Evolutionary conservation across 2,797 vertebrate species (phyloP).

Genomic region (Xerus rutilus): DNA sequence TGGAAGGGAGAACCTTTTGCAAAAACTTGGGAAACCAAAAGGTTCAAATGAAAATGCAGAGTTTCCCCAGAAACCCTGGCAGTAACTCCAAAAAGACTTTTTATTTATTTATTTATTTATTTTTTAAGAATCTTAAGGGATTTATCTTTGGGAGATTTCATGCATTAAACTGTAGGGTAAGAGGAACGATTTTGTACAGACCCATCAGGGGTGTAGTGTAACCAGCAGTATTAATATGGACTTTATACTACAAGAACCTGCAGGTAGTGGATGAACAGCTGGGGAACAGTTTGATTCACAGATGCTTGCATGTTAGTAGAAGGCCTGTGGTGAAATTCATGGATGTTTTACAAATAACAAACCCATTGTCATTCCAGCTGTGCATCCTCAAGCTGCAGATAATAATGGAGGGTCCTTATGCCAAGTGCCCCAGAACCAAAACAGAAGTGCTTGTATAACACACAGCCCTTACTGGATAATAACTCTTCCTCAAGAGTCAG

Average conservation of each 20-base stretch:
- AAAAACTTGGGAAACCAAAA: slow-evolving; percentile 71
- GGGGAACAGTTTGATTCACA: slow-evolving; percentile 85
- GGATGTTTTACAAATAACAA: slow-evolving; percentile 86
- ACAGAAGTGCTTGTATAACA: slow-evolving; percentile 46
- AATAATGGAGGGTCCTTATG: slow-evolving; percentile 72
- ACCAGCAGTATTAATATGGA: slow-evolving; percentile 81
- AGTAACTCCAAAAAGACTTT: slow-evolving; percentile 54
- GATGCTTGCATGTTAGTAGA: slow-evolving; percentile 82
- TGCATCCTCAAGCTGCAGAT: slow-evolving; percentile 80
- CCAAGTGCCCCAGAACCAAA: slow-evolving; percentile 78
- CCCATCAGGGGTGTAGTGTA: slow-evolving; percentile 68
- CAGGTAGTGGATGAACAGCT: slow-evolving; percentile 83
- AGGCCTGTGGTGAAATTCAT: slow-evolving; percentile 85
- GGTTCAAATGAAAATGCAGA: slow-evolving; percentile 71
- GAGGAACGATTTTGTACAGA: slow-evolving; percentile 53
- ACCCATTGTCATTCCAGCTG: slow-evolving; percentile 85
- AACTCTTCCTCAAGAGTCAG: slow-evolving; percentile 57
- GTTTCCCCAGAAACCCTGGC: slow-evolving; percentile 59
- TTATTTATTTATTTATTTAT: not conserved
- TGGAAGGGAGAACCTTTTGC: slow-evolving; percentile 52
- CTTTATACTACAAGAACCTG: slow-evolving; percentile 70
- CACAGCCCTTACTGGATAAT: slow-evolving; percentile 52
- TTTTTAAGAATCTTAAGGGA: slow-evolving; percentile 22
- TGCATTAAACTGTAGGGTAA: slow-evolving; percentile 68
- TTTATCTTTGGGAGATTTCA: slow-evolving; percentile 67